phyloP scores from a whole-genome alignment of 2,797 vertebrate species.

The Hydrophis major region DNA sequence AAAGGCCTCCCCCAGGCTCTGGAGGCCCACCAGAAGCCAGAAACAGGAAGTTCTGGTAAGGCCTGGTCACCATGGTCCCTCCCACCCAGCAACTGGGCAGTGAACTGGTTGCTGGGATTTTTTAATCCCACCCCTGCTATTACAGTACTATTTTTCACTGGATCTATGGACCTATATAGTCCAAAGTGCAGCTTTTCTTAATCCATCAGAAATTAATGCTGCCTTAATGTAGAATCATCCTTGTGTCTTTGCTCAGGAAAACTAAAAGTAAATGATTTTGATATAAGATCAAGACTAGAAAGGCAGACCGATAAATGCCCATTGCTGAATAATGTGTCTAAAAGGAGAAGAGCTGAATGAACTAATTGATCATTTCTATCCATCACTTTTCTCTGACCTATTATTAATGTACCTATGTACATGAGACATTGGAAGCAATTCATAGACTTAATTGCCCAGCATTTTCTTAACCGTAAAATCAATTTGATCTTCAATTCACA shows the following conservation, averaged over 20 bases:
- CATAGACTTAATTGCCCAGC: slow-evolving; percentile 49
- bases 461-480: slow-evolving; percentile 64
- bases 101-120: too few relatives aligned
- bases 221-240: background rate
- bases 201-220: background rate
- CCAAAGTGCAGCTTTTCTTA: background rate
- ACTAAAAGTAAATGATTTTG: background rate
- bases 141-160: background rate
- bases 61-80: too few relatives aligned
- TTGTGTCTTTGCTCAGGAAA: background rate
- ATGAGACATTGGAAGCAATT: slow-evolving; percentile 39
- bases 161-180: background rate
- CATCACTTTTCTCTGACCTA: slow-evolving; percentile 9
- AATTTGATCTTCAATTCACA: slow-evolving; percentile 63
- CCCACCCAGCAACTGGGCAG: too few relatives aligned
- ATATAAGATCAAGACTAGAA: background rate
- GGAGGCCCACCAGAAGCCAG: too few relatives aligned
- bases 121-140: too few relatives aligned
- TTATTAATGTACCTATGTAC: slow-evolving; percentile 30
- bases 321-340: background rate
- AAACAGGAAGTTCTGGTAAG: too few relatives aligned
- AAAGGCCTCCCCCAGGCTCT: too few relatives aligned
- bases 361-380: slow-evolving; percentile 15
- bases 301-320: background rate
- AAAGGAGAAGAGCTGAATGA: background rate